phyloP scores from a whole-genome alignment of 2,797 vertebrate genomes.

The Microcaecilia unicolor region DNA sequence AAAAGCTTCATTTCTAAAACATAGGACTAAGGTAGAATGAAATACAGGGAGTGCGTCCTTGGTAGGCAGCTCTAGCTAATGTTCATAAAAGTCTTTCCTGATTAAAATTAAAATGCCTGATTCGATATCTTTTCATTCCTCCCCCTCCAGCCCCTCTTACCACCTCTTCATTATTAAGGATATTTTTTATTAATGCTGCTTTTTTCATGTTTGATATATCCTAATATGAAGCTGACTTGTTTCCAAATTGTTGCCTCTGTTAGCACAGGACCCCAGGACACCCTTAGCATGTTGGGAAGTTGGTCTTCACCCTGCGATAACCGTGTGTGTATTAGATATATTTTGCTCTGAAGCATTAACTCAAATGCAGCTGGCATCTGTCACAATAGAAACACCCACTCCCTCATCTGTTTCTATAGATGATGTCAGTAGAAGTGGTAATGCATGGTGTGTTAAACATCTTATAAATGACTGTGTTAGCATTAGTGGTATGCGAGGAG shows the following conservation, averaged over 20 bases:
- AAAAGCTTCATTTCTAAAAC: no score
- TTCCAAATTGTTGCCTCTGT: conserved; percentile 37
- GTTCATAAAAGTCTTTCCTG: conserved; percentile 22
- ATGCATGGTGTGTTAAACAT: conserved; percentile 89
- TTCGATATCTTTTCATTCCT: conserved; percentile 76
- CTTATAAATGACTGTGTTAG: conserved; percentile 72
- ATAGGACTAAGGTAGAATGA: no score
- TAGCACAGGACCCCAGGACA: conserved; percentile 41
- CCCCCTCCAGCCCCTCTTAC: conserved; percentile 40
- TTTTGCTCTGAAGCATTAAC: conserved; percentile 66
- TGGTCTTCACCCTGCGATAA: conserved; percentile 45
- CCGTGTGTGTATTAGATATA: conserved; percentile 54
- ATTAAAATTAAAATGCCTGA: conserved; percentile 46
- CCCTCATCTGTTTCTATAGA: conserved; percentile 75
- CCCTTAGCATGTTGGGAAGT: conserved; percentile 55
- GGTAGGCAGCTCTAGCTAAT: no score
- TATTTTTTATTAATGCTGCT: conserved; percentile 44
- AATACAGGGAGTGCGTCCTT: no score
- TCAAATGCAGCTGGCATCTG: conserved; percentile 81
- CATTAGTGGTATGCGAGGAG: conserved; percentile 89
- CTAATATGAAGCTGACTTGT: conserved; percentile 40
- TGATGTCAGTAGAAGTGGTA: conserved; percentile 71
- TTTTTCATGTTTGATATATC: conserved; percentile 53
- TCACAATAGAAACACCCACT: conserved; percentile 71
- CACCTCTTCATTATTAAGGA: conserved; percentile 52